Conservation (phyloP, 2,797 vertebrate species). For the Mormyrus proboscirostris region DNA sequence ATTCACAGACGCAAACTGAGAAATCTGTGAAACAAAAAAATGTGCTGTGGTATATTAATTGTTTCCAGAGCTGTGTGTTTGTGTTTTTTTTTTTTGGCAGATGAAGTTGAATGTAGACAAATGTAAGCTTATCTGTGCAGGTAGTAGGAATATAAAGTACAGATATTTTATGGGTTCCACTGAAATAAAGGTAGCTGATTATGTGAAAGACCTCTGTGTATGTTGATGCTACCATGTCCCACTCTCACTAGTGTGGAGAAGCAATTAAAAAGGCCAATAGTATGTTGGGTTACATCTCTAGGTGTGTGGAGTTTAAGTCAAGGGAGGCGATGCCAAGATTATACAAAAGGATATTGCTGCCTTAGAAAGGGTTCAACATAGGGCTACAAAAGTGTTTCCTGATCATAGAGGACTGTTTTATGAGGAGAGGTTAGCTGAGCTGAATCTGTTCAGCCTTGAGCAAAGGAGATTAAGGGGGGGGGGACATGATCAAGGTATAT, state of each 20-base stretch:
- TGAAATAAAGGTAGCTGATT: not conserved
- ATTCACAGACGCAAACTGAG: no score
- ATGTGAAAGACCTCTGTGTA: not conserved
- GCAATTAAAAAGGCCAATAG: not conserved
- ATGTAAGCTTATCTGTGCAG: not conserved
- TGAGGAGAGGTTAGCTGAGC: not conserved
- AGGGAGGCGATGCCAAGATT: not conserved
- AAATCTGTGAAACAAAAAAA: no score
- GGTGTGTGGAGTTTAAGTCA: not conserved
- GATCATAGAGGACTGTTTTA: not conserved
- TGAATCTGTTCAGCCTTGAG: not conserved
- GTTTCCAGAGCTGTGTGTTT: no score
- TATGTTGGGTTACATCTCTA: not conserved
- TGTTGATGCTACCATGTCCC: not conserved
- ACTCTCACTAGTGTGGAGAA: not conserved
- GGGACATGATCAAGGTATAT: not conserved
- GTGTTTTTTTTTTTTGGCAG: no score
- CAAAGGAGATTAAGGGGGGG: not conserved
- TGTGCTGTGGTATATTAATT: no score
- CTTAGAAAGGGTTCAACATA: not conserved
- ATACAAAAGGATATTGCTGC: not conserved
- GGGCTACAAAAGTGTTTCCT: no score
- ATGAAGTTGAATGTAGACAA: not conserved
- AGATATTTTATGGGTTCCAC: not conserved
- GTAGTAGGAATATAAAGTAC: not conserved